A percentile compares a stretch with the other conserved stretches of the same genome.
Conservation (phyloP, 2,888 invertebrate genomes). For the Amphiduros pacificus region DNA sequence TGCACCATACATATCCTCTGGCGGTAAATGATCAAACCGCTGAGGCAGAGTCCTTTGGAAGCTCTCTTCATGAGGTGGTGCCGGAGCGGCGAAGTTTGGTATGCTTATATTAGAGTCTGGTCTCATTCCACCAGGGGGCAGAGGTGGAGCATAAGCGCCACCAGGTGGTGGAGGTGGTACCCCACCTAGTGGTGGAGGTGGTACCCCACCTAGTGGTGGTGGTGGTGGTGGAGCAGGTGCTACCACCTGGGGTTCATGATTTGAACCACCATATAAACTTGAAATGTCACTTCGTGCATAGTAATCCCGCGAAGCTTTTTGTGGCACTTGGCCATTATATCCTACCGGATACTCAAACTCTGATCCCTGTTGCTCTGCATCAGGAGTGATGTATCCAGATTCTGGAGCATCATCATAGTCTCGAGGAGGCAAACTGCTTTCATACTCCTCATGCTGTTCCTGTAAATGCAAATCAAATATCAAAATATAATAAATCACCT, state of each 20-base stretch:
- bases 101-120: no score
- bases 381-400: neutral
- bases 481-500: no score
- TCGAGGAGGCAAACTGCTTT: neutral
- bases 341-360: no score
- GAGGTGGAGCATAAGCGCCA: neutral
- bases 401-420: neutral
- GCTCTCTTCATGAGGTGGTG: neutral
- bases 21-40: neutral
- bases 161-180: no score
- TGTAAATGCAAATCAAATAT: no score
- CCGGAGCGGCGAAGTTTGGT: no score
- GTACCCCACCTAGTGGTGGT: no score
- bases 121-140: neutral
- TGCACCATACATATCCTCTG: neutral
- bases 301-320: neutral
- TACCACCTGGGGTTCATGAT: neutral
- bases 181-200: no score
- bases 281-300: neutral
- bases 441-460: constrained; percentile 1
- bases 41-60: neutral
- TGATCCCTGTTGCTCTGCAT: neutral
- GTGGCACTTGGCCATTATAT: neutral
- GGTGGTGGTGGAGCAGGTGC: no score
- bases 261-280: neutral